phyloP scores from a whole-genome alignment of 2,888 invertebrate genomes.

The Slavum lentiscoides region DNA sequence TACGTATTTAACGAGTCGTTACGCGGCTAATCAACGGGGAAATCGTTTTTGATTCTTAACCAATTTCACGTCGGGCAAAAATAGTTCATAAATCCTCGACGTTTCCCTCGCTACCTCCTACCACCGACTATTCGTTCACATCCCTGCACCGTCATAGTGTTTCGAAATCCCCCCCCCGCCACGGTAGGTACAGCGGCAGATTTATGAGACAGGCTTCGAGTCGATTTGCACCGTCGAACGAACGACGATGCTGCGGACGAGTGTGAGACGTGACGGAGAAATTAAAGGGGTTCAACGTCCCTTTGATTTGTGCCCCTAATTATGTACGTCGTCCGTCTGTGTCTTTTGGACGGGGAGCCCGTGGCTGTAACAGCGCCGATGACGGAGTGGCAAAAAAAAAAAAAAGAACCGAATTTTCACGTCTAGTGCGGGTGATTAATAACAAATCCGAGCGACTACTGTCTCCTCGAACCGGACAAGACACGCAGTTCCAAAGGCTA shows the following conservation, averaged over 20 bases:
- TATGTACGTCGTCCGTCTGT: not conserved
- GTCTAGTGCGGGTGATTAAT: not conserved
- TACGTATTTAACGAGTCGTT: not conserved
- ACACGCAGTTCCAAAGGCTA: too few species aligned
- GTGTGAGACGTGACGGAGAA: not conserved
- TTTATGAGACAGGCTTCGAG: not conserved
- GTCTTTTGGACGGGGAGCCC: not conserved
- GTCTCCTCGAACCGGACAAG: not conserved
- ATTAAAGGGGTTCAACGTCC: not conserved
- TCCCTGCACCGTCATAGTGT: too few species aligned
- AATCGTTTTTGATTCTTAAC: slow-evolving; percentile 6
- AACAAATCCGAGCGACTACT: not conserved
- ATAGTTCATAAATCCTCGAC: not conserved
- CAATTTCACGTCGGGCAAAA: not conserved
- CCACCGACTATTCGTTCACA: not conserved
- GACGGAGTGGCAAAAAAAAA: not conserved
- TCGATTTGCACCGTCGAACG: not conserved
- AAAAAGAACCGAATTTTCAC: not conserved
- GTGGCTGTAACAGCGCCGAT: not conserved
- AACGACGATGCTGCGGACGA: not conserved
- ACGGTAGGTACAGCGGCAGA: not conserved
- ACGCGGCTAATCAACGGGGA: not conserved
- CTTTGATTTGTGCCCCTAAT: slow-evolving; percentile 26
- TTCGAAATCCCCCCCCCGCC: too few species aligned
- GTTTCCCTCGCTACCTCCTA: not conserved